A percentile compares a stretch with the other conserved stretches of the same genome.
These are phyloP conservation scores for Glomeris maerens DNA, from an alignment of 1,140 invertebrate species.

Conservation along the genomic window DNA sequence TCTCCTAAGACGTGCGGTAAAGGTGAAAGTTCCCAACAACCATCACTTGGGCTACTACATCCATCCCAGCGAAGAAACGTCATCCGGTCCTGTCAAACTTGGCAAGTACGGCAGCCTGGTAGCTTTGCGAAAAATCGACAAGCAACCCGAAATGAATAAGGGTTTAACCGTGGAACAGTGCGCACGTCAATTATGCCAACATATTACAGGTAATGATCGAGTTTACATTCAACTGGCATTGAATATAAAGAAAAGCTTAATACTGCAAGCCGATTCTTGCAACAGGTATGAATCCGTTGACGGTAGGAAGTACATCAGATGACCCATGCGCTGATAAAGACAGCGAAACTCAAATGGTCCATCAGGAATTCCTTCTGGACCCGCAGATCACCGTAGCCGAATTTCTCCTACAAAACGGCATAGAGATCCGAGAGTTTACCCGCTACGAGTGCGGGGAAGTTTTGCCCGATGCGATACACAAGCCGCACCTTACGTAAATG, in stretches of 20 bases:
- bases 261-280: constrained; percentile 13
- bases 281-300: constrained; percentile 62
- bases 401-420: constrained; percentile 47
- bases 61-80: constrained; percentile 17
- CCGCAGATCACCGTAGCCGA: constrained; percentile 54
- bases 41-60: constrained; percentile 17
- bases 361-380: constrained; percentile 77
- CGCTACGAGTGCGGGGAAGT: constrained; percentile 61
- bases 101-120: constrained; percentile 74
- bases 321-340: constrained; percentile 44
- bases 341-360: constrained; percentile 54
- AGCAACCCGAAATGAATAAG: constrained; percentile 17
- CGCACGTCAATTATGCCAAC: constrained; percentile 65
- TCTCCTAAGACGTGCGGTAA: constrained; percentile 51
- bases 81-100: constrained; percentile 37
- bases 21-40: constrained; percentile 16
- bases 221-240: neutral
- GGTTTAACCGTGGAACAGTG: constrained; percentile 36
- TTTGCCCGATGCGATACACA: no score
- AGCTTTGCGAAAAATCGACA: constrained; percentile 38
- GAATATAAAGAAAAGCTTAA: constrained; percentile 8
- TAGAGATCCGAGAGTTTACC: constrained; percentile 63
- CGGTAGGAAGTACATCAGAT: constrained; percentile 50
- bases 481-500: constrained; percentile 10
- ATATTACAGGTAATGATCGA: constrained; percentile 54